These are phyloP conservation scores for Paramormyrops hopkinsi DNA, from an alignment of 2,797 vertebrate genomes.

Conservation along the genomic window DNA sequence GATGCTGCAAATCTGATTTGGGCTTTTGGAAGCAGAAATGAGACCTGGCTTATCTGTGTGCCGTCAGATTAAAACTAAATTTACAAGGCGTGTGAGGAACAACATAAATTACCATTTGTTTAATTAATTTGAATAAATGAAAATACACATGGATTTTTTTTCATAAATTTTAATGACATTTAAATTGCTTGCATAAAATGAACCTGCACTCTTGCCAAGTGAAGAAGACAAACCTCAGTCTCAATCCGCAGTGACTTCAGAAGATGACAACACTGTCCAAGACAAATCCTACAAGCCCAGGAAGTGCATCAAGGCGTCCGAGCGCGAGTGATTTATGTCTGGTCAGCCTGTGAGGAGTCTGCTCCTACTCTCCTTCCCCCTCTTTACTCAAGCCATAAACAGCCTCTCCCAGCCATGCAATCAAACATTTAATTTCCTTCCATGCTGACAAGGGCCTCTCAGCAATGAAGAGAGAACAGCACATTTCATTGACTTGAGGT, in stretches of 20 bases:
- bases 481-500: slow-evolving; percentile 56
- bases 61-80: not conserved
- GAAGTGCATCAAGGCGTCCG: not conserved
- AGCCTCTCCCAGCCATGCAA: slow-evolving; percentile 52
- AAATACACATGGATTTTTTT: slow-evolving; percentile 1
- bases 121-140: slow-evolving; percentile 11
- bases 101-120: slow-evolving; percentile 10
- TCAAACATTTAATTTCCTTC: slow-evolving; percentile 61
- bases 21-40: not conserved
- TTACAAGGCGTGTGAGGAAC: not conserved
- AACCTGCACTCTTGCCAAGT: not conserved
- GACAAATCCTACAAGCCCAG: not conserved
- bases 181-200: slow-evolving; percentile 5
- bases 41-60: not conserved
- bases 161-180: not conserved
- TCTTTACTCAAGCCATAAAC: not conserved
- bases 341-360: slow-evolving; percentile 10
- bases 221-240: not conserved
- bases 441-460: slow-evolving; percentile 58
- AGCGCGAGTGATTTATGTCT: not conserved
- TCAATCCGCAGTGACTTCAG: not conserved
- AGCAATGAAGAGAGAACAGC: slow-evolving; percentile 46
- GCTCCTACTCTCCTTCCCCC: not conserved
- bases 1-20: not conserved
- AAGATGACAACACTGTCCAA: not conserved